phyloP scores from a whole-genome alignment of 2,888 invertebrate genomes.

The Eupithecia inturbata region DNA sequence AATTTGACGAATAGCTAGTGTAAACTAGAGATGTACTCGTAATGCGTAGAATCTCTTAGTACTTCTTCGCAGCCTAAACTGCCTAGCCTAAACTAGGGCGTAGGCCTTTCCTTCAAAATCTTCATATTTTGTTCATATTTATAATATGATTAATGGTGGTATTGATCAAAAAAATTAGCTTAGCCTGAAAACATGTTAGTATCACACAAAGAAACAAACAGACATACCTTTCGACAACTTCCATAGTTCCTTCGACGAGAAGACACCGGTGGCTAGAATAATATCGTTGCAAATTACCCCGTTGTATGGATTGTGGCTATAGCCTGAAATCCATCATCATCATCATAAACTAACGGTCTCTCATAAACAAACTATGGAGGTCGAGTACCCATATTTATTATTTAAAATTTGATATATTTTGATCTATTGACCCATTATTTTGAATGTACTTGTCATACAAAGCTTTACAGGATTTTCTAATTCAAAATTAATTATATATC shows the following conservation, averaged over 20 bases:
- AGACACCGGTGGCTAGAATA: conserved; percentile 99
- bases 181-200: conserved; percentile 11
- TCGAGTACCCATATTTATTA: conserved; percentile 10
- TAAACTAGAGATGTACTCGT: background rate
- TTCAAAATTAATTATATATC: background rate
- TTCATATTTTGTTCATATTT: background rate
- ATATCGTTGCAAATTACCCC: conserved; percentile 99
- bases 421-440: background rate
- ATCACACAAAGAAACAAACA: conserved; percentile 31
- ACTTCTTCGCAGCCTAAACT: background rate
- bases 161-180: background rate
- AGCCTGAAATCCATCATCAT: conserved; percentile 85
- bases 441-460: background rate
- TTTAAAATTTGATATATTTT: background rate
- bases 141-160: background rate
- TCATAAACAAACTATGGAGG: conserved; percentile 60
- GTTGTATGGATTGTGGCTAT: conserved; percentile 98
- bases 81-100: too few relatives aligned
- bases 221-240: conserved; percentile 96
- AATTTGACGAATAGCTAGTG: background rate
- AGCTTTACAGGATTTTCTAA: background rate
- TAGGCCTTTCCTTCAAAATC: background rate
- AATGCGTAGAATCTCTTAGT: background rate
- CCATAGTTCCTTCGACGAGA: conserved; percentile 99
- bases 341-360: conserved; percentile 47